Base-by-base conservation (phyloP, 1,140 invertebrate species). In the Drosophila baimaii region DNA sequence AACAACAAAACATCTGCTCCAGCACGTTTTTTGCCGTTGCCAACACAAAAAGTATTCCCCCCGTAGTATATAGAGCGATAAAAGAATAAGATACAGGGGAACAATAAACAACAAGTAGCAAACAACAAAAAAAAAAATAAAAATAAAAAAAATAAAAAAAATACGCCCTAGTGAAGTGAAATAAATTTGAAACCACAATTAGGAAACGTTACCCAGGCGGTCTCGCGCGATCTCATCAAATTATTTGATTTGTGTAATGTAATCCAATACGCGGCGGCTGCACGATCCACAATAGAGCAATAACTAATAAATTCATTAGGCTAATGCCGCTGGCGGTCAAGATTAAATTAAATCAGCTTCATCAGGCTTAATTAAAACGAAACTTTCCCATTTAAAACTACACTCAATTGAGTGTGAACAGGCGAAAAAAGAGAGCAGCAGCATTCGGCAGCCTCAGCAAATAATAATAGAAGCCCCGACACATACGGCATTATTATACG, bases 271-370 rank as follows among this genome's bases (percentile, higher is more conserved):
- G 25, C 12, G 21, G 31, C 43, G 39, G 54, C 27, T 25, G 15
- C 33, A 35, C 44, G 35, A 21, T 19, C 8, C 6, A 52, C 35
- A 52, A 55, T 49, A 55, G 41, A 55, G 41, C 47, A 54, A 68
- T 68, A 77, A 47, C 66, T 75, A 79, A 81, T 90, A 90, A 89
- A 81, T 89, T 89, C 80, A 89, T 89, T 89, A 89, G 84, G 35
- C 61, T 81, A 84, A 81, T 77, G 74, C 72, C 59, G 77, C 27
- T 66, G 64, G 44, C 58, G 64, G 77, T 61, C 64, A 86, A 69
- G 83, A 84, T 89, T 89, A 90, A 89, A 89, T 89, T 89, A 89
- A 89, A 89, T 89, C 84, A 89, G 84, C 80, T 81, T 89, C 81
- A 89, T 70, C 73, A 89, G 70, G 70, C 77, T 89, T 89, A 89